Conservation (phyloP, 2,113 vertebrate genomes). For the Catharus fuscescens region DNA sequence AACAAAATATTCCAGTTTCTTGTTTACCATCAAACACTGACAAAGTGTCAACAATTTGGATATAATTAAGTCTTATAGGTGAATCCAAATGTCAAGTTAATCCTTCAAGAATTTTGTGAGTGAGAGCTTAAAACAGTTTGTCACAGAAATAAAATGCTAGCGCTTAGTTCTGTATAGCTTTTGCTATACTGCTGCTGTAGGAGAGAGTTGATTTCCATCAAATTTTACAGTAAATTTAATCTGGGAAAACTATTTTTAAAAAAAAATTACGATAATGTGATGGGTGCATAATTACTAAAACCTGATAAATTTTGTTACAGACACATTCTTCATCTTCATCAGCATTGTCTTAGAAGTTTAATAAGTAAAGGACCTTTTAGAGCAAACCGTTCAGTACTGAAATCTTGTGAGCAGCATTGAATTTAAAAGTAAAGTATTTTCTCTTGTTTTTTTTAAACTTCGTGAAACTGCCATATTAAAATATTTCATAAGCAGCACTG, state of each 20-base stretch:
- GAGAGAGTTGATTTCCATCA: neutral
- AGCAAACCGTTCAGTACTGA: neutral
- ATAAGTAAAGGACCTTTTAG: neutral
- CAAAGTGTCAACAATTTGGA: neutral
- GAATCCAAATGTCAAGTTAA: neutral
- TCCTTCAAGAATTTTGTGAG: neutral
- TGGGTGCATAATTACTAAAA: neutral
- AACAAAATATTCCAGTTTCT: neutral
- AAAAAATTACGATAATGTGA: neutral
- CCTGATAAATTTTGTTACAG: neutral
- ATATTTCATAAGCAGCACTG: neutral
- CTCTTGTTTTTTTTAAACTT: neutral
- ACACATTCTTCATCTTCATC: fast-evolving
- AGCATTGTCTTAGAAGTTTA: neutral
- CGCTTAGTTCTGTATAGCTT: neutral
- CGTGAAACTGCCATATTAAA: neutral
- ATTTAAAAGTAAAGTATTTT: neutral
- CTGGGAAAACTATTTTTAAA: neutral
- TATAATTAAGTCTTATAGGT: neutral
- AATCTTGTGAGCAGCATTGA: neutral
- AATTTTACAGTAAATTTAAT: neutral
- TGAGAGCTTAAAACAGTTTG: neutral
- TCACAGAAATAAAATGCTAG: neutral
- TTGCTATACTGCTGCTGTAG: neutral
- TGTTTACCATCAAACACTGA: neutral